Evolutionary conservation across 2,113 vertebrate genomes (phyloP), one percentile per base, ranked within the genome.

Genomic region (Nycticebus coucang): DNA sequence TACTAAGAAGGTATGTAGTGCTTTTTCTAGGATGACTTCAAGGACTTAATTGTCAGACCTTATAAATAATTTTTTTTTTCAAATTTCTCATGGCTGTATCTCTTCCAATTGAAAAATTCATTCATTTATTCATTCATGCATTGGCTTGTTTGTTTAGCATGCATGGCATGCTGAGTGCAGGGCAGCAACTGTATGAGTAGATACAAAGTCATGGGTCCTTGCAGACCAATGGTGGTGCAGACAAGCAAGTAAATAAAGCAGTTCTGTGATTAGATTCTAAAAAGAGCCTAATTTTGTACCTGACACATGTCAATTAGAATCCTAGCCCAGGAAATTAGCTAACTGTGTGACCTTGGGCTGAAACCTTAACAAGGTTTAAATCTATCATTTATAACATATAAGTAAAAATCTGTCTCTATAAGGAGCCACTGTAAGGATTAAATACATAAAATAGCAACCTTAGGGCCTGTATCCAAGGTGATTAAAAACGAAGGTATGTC

Each of bases 401-500:
- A 30, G 45, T 80, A 74, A 28, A 79, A 74, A 80, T n/a, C 89
- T 74, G 11, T 82, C 33, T 71, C 85, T 60, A 37, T 24, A 45
- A 77, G 78, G 57, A 87, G 3, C 53, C 74, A 57, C 35, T 28
- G 45, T 35, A 12, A 87, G 57, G n/a, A 68, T 74, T 50, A 84
- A 80, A 84, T n/a, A 50, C 13, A 45, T 55, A 75, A 33, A 84
- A 83, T 9, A 87, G 57, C 17, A 80, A 88, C 18, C 28, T 37
- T 15, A 77, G 72, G 41, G 69, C 45, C 66, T 59, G 14, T 50
- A 41, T 68, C 78, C 57, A 89, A 85, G 83, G 26, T 50, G 53
- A 72, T 33, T 35, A 80, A 83, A 96, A 83, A 71, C 50, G 92
- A 86, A 89, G 57, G 7, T 9, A 64, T 50, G 35, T 12, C 89